Evolutionary conservation across 2,888 invertebrate species (phyloP), one percentile per base, ranked within the genome.

Genomic region (Physocephala rufipes): DNA sequence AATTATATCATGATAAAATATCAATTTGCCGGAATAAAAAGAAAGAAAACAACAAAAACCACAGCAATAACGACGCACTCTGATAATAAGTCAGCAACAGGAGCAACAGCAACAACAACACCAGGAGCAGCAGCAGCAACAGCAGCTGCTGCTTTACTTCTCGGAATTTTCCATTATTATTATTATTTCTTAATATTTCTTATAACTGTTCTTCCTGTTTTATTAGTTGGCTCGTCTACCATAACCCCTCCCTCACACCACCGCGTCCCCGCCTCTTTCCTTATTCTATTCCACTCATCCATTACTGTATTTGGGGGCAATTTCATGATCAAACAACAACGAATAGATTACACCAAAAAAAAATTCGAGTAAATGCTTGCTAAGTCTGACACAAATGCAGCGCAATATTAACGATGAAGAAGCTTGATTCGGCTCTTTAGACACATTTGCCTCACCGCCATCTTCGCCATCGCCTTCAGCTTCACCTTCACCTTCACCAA

Each of bases 1-100:
- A 63, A 61, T 70, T 70, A 70, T 74, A 72, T 65, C 70, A 70
- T 72, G 67, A 74, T 72, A 74, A 74, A 74, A 74, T 59, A 70
- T 74, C 70, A 74, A 74, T 74, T 74, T 67, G 71, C 45, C 19
- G 45, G 45, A 21, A 47, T 26, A 47, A 49, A 51, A 28, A 19
- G 51, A 15, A 49, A 49, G n/a, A n/a, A n/a, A n/a, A n/a, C n/a
- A n/a, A n/a, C n/a, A n/a, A n/a, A n/a, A n/a, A n/a, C n/a, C n/a
- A n/a, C n/a, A n/a, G n/a, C n/a, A n/a, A n/a, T n/a, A n/a, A 16
- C 47, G 64, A 45, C 24, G 51, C n/a, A 36, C 36, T 49, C 49
- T 49, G 49, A 49, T 15, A n/a, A n/a, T n/a, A n/a, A n/a, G n/a
- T n/a, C n/a, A 21, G 16, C 13, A 16, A 9, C 43, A 62, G 43